Evolutionary conservation across 2,113 vertebrate species (phyloP).

Genomic region (Sclerurus mexicanus): DNA sequence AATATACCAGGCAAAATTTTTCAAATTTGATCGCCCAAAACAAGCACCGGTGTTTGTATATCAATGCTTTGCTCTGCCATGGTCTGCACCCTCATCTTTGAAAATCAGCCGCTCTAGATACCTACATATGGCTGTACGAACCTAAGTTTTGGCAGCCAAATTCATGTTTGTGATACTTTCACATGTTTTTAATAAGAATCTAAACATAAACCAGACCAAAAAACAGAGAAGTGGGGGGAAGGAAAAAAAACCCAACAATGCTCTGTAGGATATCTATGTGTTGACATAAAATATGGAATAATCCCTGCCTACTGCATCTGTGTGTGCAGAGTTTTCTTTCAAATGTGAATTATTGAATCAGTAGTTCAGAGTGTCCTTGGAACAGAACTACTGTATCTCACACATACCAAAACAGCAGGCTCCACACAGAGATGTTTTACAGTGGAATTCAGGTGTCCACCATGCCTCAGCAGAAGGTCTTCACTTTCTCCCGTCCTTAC

Average conservation of each 20-base stretch:
- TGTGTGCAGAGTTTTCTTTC: neutral
- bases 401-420: neutral
- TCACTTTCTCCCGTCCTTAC: neutral
- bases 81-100: neutral
- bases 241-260: neutral
- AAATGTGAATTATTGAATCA: neutral
- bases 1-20: neutral
- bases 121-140: neutral
- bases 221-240: neutral
- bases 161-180: neutral
- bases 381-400: neutral
- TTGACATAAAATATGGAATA: slow-evolving; percentile 45
- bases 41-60: neutral
- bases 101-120: neutral
- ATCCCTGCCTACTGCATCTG: neutral
- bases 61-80: neutral
- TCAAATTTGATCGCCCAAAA: neutral
- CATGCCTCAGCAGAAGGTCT: neutral
- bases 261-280: neutral
- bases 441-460: neutral
- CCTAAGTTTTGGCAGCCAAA: neutral
- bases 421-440: neutral
- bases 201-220: slow-evolving; percentile 38
- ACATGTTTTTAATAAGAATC: slow-evolving; percentile 38
- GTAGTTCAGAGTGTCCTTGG: neutral